Evolutionary conservation across 2,888 invertebrate species (phyloP).

Genomic region (Nephrotoma flavescens): DNA sequence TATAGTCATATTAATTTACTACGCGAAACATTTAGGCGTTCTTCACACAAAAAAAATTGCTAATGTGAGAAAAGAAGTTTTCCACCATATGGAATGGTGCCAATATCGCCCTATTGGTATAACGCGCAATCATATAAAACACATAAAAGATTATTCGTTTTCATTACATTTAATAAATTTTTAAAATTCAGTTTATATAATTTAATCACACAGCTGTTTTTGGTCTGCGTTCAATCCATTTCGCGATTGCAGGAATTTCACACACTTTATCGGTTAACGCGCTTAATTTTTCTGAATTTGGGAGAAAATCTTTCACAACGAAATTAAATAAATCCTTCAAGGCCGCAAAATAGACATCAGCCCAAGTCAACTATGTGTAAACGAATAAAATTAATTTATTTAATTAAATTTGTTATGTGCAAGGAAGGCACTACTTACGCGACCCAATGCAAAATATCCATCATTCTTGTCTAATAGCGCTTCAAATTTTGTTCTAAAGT

Average conservation of each 20-base stretch:
- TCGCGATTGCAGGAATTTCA: conserved; percentile 34
- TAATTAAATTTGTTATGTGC: too few species aligned
- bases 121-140: too few species aligned
- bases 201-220: background rate
- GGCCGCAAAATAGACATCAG: conserved; percentile 31
- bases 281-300: background rate
- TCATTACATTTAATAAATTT: too few species aligned
- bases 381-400: too few species aligned
- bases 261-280: conserved; percentile 24
- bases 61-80: too few species aligned
- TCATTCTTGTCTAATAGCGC: background rate
- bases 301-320: background rate
- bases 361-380: background rate
- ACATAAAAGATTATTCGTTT: too few species aligned
- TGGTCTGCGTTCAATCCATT: conserved; percentile 40
- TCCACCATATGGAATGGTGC: too few species aligned
- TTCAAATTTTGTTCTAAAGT: background rate
- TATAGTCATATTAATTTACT: too few species aligned
- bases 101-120: too few species aligned
- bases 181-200: too few species aligned
- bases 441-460: background rate
- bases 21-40: too few species aligned
- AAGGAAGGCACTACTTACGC: background rate
- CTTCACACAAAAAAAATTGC: too few species aligned
- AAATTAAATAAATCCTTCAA: background rate